Conservation (phyloP, 2,113 vertebrate species). For the Riparia riparia region DNA sequence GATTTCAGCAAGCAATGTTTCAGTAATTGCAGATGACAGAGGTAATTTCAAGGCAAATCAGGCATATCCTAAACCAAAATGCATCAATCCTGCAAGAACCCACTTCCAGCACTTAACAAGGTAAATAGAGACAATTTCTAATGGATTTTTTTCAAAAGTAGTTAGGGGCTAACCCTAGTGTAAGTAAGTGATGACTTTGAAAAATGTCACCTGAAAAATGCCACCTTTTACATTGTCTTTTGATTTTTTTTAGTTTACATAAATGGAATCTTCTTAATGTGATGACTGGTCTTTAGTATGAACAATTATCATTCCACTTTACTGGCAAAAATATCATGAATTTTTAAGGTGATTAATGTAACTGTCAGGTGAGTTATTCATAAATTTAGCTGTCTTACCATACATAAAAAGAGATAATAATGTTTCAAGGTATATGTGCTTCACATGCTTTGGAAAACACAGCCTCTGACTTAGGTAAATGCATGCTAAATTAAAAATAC, state of each 20-base stretch:
- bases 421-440: neutral
- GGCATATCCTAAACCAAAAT: neutral
- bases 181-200: neutral
- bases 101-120: neutral
- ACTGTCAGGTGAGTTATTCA: neutral
- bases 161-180: neutral
- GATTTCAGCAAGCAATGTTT: neutral
- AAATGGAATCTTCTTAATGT: neutral
- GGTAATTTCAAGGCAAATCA: neutral
- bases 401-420: neutral
- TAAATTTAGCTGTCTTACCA: neutral
- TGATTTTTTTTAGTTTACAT: neutral
- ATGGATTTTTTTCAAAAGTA: neutral
- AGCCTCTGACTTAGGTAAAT: neutral
- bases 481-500: neutral
- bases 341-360: slow-evolving; percentile 1
- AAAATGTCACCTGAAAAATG: neutral
- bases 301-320: neutral
- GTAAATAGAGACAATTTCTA: neutral
- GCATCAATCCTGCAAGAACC: neutral
- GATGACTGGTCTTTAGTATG: neutral
- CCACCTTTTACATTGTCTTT: neutral
- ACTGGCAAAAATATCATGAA: neutral
- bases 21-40: neutral
- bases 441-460: neutral